phyloP scores from a whole-genome alignment of 2,113 vertebrate species.

The Paratilapia polleni region DNA sequence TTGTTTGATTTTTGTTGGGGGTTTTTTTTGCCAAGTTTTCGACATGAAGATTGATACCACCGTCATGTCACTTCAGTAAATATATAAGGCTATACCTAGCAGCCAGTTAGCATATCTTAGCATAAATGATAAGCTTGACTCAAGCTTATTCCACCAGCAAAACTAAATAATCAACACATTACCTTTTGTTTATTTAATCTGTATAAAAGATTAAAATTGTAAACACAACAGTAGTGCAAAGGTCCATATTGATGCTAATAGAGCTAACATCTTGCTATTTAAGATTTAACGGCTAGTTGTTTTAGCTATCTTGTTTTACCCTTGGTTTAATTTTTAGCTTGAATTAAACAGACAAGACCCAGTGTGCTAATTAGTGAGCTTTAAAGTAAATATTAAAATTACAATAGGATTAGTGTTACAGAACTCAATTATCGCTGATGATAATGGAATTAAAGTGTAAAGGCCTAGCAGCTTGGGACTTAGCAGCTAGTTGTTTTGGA shows the following conservation, averaged over 20 bases:
- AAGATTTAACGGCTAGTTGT: background rate
- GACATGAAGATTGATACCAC: background rate
- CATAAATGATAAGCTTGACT: background rate
- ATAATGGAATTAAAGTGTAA: background rate
- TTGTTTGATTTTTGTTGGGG: too few species aligned
- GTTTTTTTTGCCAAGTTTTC: background rate
- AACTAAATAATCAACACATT: background rate
- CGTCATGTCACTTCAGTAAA: background rate
- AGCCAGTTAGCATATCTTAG: slow-evolving; percentile 24
- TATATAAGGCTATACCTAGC: background rate
- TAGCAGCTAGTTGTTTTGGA: background rate
- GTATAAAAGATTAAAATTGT: background rate
- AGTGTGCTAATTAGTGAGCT: background rate
- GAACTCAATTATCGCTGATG: background rate
- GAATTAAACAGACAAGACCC: background rate
- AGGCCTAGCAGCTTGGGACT: background rate
- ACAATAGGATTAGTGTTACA: background rate
- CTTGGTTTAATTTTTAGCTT: background rate
- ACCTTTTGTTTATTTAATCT: background rate
- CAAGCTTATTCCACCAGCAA: background rate
- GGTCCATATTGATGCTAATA: background rate
- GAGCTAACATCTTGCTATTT: background rate
- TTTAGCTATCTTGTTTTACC: background rate
- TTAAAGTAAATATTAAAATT: background rate
- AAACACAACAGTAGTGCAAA: background rate